These are phyloP conservation scores for Drosophila conformis DNA, from an alignment of 2,888 invertebrate genomes.

Conservation along the genomic window DNA sequence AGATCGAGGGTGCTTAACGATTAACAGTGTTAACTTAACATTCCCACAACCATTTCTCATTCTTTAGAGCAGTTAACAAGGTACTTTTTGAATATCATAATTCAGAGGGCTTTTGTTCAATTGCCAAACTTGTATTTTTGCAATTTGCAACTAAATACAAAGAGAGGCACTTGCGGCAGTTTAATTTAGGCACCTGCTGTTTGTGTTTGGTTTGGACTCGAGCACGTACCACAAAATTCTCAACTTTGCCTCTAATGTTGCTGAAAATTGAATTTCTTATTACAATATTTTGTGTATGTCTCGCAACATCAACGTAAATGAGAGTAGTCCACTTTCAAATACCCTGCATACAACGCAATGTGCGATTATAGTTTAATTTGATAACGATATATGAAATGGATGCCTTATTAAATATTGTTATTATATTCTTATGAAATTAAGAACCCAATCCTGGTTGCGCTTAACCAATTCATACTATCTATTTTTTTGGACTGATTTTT, in stretches of 20 bases:
- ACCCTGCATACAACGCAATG: constrained; percentile 1
- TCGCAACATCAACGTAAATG: constrained; percentile 14
- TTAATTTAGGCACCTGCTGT: constrained; percentile 42
- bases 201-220: constrained; percentile 33
- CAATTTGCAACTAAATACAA: constrained; percentile 10
- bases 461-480: not conserved
- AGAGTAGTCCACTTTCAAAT: not conserved
- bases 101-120: not conserved
- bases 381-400: not conserved
- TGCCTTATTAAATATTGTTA: not conserved
- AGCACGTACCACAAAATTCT: constrained; percentile 58
- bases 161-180: constrained; percentile 21
- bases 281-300: constrained; percentile 48
- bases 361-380: not conserved
- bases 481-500: not conserved
- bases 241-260: constrained; percentile 77
- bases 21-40: not conserved
- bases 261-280: constrained; percentile 82
- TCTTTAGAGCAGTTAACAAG: not conserved
- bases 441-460: too few species aligned
- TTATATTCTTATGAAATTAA: not conserved
- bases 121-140: not conserved
- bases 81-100: not conserved
- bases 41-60: not conserved
- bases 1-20: not conserved